A percentile compares a stretch with the other conserved stretches of the same genome.
Evolutionary conservation across 2,797 vertebrate genomes (phyloP).

Genomic region (Limosa lapponica): DNA sequence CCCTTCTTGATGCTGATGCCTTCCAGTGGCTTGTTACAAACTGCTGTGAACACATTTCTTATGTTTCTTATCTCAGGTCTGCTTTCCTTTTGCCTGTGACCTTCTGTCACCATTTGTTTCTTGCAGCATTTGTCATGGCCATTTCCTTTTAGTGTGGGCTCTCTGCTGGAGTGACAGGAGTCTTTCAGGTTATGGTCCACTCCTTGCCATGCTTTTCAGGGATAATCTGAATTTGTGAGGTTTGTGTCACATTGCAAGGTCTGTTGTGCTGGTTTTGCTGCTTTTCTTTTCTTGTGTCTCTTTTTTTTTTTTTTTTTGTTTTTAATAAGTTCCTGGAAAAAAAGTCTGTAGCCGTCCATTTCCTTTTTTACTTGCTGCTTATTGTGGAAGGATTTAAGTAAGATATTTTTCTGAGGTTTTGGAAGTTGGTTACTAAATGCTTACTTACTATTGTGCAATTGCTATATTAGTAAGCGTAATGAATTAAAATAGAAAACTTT

Average conservation of each 20-base stretch:
- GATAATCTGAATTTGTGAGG: background rate
- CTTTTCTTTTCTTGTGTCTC: background rate
- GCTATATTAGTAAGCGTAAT: background rate
- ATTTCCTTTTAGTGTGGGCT: background rate
- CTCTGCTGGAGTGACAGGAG: background rate
- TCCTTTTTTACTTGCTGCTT: background rate
- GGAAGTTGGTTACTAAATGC: background rate
- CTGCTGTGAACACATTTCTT: background rate
- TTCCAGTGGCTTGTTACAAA: background rate
- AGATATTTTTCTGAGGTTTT: background rate
- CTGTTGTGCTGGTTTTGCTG: background rate
- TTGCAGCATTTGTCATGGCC: background rate
- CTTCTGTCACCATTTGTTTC: slow-evolving; percentile 14
- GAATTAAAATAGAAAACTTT: background rate
- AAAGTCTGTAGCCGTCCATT: background rate
- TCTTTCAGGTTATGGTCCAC: background rate
- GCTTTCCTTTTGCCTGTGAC: background rate
- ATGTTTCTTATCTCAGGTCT: background rate
- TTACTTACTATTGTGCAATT: background rate
- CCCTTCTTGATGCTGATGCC: background rate
- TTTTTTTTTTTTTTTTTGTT: background rate
- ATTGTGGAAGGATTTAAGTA: background rate
- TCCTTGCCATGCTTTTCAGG: background rate
- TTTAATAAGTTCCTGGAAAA: background rate
- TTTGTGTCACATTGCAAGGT: background rate